Percentiles rank a stretch among this genome's conserved stretches.
These are phyloP conservation scores for Drosophila paulistorum DNA, from an alignment of 1,140 invertebrate genomes.

Conservation along the genomic window DNA sequence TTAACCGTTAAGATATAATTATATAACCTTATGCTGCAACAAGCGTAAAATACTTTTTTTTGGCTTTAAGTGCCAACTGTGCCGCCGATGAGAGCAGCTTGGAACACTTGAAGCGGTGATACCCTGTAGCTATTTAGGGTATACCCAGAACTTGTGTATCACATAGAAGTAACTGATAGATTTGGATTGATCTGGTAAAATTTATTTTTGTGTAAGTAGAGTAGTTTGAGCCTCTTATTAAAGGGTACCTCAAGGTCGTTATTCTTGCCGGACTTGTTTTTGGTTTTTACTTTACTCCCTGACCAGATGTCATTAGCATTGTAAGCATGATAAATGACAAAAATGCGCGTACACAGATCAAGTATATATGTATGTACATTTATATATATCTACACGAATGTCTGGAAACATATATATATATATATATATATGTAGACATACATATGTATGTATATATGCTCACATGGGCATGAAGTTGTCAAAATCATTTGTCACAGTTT, in stretches of 20 bases:
- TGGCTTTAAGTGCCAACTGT: conserved; percentile 46
- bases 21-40: conserved; percentile 68
- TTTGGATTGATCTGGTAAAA: too few relatives aligned
- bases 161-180: too few relatives aligned
- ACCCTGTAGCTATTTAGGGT: not conserved
- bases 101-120: conserved; percentile 34
- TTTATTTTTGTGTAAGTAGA: too few relatives aligned
- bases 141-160: not conserved
- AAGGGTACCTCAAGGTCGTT: conserved; percentile 22
- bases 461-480: conserved; percentile 68
- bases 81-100: conserved; percentile 7
- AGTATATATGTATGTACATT: conserved; percentile 22
- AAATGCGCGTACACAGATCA: conserved; percentile 55
- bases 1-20: conserved; percentile 76
- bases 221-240: not conserved
- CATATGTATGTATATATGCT: not conserved
- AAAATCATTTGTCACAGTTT: conserved; percentile 78
- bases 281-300: conserved; percentile 30
- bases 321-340: conserved; percentile 78
- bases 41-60: conserved; percentile 36
- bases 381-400: conserved; percentile 29
- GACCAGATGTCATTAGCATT: conserved; percentile 75
- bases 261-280: conserved; percentile 33
- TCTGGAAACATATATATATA: conserved; percentile 17
- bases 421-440: not conserved